A percentile compares a stretch with the other conserved stretches of the same genome.
phyloP scores from a whole-genome alignment of 2,888 invertebrate species.

The Steinernema carpocapsae region DNA sequence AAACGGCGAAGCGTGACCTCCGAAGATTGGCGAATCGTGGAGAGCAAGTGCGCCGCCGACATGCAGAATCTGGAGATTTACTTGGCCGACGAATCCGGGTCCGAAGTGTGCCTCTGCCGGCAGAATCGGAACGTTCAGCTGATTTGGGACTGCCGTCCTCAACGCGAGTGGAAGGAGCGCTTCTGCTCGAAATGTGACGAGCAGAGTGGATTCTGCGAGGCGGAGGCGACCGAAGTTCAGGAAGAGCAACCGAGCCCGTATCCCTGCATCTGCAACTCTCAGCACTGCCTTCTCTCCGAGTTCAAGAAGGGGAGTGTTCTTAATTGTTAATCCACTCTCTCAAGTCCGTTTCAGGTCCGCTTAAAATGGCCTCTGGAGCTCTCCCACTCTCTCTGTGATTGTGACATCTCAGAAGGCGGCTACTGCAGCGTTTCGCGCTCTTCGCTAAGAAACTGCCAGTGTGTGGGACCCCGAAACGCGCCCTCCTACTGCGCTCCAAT shows the following conservation, averaged over 20 bases:
- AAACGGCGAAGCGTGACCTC: constrained; percentile 3
- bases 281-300: constrained; percentile 24
- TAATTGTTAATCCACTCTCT: too few relatives aligned
- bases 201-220: constrained; percentile 33
- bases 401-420: not conserved
- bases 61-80: not conserved
- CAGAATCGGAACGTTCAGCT: constrained; percentile 23
- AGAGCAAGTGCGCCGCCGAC: constrained; percentile 5
- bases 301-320: constrained; percentile 19
- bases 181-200: constrained; percentile 22
- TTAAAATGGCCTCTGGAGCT: constrained; percentile 22
- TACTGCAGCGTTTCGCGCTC: not conserved
- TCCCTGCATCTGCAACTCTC: constrained; percentile 15
- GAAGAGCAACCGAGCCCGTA: not conserved
- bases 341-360: too few relatives aligned
- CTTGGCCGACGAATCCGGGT: constrained; percentile 25
- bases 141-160: constrained; percentile 39
- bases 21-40: constrained; percentile 8
- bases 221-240: not conserved
- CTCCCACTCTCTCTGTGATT: constrained; percentile 4
- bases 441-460: not conserved
- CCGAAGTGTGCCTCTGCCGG: constrained; percentile 37
- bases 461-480: constrained; percentile 21
- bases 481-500: constrained; percentile 19
- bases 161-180: constrained; percentile 34